phyloP scores from a whole-genome alignment of 2,113 vertebrate genomes.

The Hipposideros armiger region DNA sequence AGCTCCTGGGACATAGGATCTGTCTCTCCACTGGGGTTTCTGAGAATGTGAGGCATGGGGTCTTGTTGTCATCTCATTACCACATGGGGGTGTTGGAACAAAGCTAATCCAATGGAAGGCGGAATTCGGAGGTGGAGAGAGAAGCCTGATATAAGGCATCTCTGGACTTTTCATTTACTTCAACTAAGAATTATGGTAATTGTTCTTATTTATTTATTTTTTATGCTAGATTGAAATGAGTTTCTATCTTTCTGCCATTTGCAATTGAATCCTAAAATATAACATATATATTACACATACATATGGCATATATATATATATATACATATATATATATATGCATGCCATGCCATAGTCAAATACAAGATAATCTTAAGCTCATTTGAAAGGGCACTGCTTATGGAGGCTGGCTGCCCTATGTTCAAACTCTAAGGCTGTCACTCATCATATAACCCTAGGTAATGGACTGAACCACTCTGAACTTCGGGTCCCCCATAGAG shows the following conservation, averaged over 20 bases:
- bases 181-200: neutral
- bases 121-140: neutral
- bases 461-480: neutral
- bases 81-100: neutral
- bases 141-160: rapidly evolving
- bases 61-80: too few species aligned
- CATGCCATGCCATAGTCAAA: neutral
- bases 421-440: neutral
- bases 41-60: neutral
- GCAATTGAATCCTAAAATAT: neutral
- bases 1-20: neutral
- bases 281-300: neutral
- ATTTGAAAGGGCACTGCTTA: neutral
- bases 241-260: neutral
- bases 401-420: neutral
- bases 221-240: neutral
- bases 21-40: neutral
- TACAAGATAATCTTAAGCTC: neutral
- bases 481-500: neutral
- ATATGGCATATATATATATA: neutral
- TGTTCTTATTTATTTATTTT: neutral
- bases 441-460: neutral
- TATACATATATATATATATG: too few species aligned
- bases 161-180: neutral
- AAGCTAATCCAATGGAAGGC: neutral